A percentile compares a stretch with the other conserved stretches of the same genome.
Evolutionary conservation across 2,113 vertebrate genomes (phyloP).

Genomic region (Nothoprocta pentlandii): DNA sequence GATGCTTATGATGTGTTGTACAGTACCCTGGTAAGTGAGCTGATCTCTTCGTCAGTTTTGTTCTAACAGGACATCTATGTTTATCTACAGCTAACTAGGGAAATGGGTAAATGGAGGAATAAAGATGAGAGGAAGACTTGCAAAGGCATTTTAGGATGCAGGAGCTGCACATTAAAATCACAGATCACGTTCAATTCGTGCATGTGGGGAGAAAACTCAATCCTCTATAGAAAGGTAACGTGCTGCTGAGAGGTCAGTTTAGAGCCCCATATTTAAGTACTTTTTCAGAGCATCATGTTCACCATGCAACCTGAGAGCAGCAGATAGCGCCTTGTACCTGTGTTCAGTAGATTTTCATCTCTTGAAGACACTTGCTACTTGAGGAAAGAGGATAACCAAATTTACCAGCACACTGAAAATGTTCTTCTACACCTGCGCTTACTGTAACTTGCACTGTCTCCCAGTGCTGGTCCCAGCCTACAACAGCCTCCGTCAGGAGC

Average conservation of each 20-base stretch:
- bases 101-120: neutral
- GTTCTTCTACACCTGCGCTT: neutral
- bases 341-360: rapidly evolving
- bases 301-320: rapidly evolving
- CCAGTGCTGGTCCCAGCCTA: neutral
- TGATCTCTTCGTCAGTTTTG: neutral
- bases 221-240: neutral
- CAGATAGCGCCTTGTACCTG: neutral
- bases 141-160: neutral
- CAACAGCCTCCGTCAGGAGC: neutral
- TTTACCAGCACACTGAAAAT: neutral
- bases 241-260: rapidly evolving
- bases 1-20: rapidly evolving
- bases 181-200: rapidly evolving
- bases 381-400: neutral
- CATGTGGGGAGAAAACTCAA: rapidly evolving
- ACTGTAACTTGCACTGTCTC: neutral
- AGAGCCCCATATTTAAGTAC: rapidly evolving
- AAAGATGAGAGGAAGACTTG: neutral
- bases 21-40: neutral
- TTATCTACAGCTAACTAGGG: neutral
- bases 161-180: neutral
- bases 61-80: neutral
- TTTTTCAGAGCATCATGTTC: rapidly evolving
- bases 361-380: neutral